These are phyloP conservation scores for Heterodera schachtii DNA, from an alignment of 1,140 invertebrate species.

Conservation along the genomic window DNA sequence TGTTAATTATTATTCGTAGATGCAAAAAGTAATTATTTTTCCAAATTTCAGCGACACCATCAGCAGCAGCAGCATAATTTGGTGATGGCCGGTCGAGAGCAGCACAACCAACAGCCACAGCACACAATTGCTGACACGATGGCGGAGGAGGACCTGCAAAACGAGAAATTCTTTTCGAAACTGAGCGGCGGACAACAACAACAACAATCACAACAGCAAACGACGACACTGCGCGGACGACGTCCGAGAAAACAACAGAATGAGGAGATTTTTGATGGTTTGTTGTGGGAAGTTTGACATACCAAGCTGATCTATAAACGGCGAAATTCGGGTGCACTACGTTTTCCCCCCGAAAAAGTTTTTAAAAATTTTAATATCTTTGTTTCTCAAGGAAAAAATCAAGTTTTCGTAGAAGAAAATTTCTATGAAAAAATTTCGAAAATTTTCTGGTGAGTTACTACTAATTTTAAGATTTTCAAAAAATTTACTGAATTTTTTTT, in stretches of 20 bases:
- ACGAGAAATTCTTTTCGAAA: conserved; percentile 35
- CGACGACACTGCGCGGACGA: background rate
- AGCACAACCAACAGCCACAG: background rate
- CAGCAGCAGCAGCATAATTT: background rate
- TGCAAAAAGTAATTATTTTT: too few species aligned
- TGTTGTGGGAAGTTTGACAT: background rate
- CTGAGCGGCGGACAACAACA: conserved; percentile 6
- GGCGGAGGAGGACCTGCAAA: conserved; percentile 39
- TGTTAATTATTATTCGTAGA: too few species aligned
- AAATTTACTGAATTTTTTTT: too few species aligned
- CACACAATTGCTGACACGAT: conserved; percentile 10
- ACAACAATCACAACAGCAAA: conserved; percentile 6
- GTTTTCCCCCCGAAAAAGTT: too few species aligned
- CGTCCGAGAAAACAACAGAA: background rate
- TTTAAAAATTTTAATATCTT: too few species aligned
- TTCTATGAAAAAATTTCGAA: too few species aligned
- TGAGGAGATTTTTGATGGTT: background rate
- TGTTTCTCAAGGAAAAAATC: too few species aligned
- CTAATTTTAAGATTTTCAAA: too few species aligned
- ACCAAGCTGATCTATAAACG: too few species aligned
- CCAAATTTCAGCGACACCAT: background rate
- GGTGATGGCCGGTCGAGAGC: background rate
- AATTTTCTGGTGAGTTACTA: too few species aligned
- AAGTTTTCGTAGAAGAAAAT: too few species aligned
- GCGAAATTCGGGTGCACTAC: too few species aligned